phyloP scores from a whole-genome alignment of 2,888 invertebrate genomes.

The Agriopis aurantiaria region DNA sequence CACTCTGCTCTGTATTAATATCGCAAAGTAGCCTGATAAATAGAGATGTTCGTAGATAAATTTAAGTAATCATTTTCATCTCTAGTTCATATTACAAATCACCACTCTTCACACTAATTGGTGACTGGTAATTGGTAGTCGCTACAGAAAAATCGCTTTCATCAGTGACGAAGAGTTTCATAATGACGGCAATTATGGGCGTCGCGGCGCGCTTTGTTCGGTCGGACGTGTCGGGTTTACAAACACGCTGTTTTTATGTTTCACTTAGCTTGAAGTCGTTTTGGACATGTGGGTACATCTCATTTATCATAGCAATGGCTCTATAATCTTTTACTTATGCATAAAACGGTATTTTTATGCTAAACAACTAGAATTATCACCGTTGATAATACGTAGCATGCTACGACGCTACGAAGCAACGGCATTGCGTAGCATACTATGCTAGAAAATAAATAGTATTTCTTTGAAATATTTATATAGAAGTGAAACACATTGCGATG shows the following conservation, averaged over 20 bases:
- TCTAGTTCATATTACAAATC: constrained; percentile 74
- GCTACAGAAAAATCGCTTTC: constrained; percentile 82
- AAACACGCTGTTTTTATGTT: constrained; percentile 49
- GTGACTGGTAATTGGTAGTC: constrained; percentile 80
- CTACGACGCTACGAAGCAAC: neutral
- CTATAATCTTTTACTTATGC: constrained; percentile 10
- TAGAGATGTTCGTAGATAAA: constrained; percentile 30
- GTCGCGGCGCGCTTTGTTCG: constrained; percentile 71
- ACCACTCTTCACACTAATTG: constrained; percentile 72
- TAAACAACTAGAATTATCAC: neutral
- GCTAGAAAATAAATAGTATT: neutral
- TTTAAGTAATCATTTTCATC: constrained; percentile 56
- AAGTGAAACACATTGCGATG: no score
- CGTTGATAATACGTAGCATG: no score
- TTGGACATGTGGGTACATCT: constrained; percentile 27
- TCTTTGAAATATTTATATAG: no score
- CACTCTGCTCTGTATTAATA: constrained; percentile 28
- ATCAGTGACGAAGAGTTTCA: constrained; percentile 83
- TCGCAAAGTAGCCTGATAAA: constrained; percentile 19
- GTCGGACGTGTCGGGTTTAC: constrained; percentile 76
- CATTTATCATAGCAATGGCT: constrained; percentile 32
- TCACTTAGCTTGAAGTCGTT: constrained; percentile 27
- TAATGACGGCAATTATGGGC: constrained; percentile 80
- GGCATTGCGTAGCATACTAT: neutral
- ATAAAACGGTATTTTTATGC: neutral